These are phyloP conservation scores for Florisuga fusca DNA, from an alignment of 2,797 vertebrate genomes.

Conservation along the genomic window DNA sequence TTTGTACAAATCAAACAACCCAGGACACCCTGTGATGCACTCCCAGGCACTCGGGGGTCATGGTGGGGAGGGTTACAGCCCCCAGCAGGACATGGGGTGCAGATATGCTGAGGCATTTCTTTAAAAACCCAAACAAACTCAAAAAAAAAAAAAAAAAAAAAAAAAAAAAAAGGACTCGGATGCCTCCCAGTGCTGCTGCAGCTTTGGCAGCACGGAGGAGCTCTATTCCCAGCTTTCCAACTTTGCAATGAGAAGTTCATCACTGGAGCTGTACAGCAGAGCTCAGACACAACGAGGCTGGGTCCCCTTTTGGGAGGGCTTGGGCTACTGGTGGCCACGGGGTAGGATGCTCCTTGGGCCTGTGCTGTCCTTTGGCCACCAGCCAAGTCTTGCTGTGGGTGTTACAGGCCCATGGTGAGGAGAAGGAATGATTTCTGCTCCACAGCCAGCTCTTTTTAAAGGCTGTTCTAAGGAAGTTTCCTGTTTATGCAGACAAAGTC, in stretches of 20 bases:
- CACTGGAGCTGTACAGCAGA: rapidly evolving
- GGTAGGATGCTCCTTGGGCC: too few species aligned
- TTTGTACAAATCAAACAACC: not conserved
- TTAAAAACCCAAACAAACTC: not conserved
- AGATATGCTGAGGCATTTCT: not conserved
- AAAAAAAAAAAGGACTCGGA: not conserved
- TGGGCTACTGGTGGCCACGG: not conserved
- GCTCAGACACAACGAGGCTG: rapidly evolving
- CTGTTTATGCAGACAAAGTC: not conserved
- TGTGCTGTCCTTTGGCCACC: too few species aligned
- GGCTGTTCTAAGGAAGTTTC: not conserved
- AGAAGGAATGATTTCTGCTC: not conserved
- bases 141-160: not conserved
- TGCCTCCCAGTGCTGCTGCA: not conserved
- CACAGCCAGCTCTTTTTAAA: rapidly evolving
- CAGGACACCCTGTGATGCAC: rapidly evolving
- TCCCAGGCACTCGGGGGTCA: rapidly evolving
- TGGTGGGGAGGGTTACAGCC: not conserved
- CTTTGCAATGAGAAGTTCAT: rapidly evolving
- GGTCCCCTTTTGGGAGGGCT: not conserved
- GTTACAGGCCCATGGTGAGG: rapidly evolving
- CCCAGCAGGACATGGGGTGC: rapidly evolving
- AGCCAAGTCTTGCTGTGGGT: rapidly evolving
- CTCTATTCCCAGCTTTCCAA: not conserved
- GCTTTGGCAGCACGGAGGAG: not conserved